These are phyloP conservation scores for Dendrocincla tyrannina DNA, from an alignment of 2,797 vertebrate genomes.

Conservation along the genomic window DNA sequence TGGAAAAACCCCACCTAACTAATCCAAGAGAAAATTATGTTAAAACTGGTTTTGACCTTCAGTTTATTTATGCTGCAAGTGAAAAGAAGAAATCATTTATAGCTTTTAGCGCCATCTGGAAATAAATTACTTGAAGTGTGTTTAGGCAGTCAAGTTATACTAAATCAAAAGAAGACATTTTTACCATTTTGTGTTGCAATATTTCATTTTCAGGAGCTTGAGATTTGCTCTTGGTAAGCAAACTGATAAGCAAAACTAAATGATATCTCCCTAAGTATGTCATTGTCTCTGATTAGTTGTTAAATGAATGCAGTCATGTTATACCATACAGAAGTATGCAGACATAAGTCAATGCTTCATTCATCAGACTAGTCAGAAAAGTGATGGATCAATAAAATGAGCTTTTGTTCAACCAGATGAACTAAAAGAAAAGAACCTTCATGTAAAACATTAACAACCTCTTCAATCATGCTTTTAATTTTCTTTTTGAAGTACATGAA, in stretches of 20 bases:
- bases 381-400: slow-evolving; percentile 15
- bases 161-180: slow-evolving; percentile 54
- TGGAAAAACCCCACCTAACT: background rate
- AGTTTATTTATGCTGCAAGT: slow-evolving; percentile 12
- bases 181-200: background rate
- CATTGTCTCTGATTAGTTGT: slow-evolving; percentile 58
- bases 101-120: slow-evolving; percentile 4
- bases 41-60: background rate
- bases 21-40: background rate
- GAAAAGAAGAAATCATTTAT: background rate
- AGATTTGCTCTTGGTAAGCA: slow-evolving; percentile 17
- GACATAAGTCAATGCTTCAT: slow-evolving; percentile 27
- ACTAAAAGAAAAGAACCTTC: slow-evolving; percentile 19
- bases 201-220: slow-evolving; percentile 46
- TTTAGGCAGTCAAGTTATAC: slow-evolving; percentile 32
- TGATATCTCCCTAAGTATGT: slow-evolving; percentile 36
- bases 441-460: slow-evolving; percentile 32
- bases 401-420: slow-evolving; percentile 49
- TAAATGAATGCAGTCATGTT: slow-evolving; percentile 7
- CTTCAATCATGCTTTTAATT: slow-evolving; percentile 19
- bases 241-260: slow-evolving; percentile 30
- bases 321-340: background rate
- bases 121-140: slow-evolving; percentile 17
- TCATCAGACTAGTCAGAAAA: slow-evolving; percentile 49
- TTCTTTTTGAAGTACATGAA: slow-evolving; percentile 23